A percentile compares a stretch with the other conserved stretches of the same genome.
Conservation (phyloP, 1,140 invertebrate species). For the Trichonephila clavipes region DNA sequence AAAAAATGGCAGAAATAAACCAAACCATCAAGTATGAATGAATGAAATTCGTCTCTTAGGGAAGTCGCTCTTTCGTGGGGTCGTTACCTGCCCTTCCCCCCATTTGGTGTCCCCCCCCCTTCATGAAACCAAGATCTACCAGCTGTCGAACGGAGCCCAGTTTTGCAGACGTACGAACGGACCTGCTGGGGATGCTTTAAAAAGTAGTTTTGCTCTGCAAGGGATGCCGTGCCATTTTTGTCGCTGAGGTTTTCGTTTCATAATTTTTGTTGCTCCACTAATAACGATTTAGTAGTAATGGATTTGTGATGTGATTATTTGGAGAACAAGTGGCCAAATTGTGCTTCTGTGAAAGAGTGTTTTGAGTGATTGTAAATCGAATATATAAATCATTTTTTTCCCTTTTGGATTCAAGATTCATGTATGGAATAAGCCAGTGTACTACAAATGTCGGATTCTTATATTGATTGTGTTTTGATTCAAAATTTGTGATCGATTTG, state of each 20-base stretch:
- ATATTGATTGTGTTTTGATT: no score
- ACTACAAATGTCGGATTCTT: no score
- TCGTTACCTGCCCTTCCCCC: slow-evolving; percentile 38
- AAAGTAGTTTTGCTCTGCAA: not conserved
- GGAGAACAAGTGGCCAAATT: not conserved
- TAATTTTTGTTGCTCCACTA: not conserved
- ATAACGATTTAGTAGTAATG: not conserved
- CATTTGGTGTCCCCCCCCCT: not conserved
- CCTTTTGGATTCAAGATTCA: no score
- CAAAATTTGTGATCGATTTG: no score
- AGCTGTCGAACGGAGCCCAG: slow-evolving; percentile 61
- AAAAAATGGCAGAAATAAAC: slow-evolving; percentile 22
- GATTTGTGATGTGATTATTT: not conserved
- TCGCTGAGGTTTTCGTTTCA: not conserved
- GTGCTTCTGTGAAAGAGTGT: not conserved
- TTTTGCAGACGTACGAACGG: slow-evolving; percentile 24
- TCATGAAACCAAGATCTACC: slow-evolving; percentile 33
- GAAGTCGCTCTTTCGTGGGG: slow-evolving; percentile 43
- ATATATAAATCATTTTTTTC: no score
- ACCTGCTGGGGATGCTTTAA: slow-evolving; percentile 36
- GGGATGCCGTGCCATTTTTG: slow-evolving; percentile 14
- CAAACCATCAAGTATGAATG: slow-evolving; percentile 35
- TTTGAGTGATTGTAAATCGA: no score
- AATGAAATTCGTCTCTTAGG: slow-evolving; percentile 61
- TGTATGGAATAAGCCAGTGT: no score